Percentiles rank a stretch among this genome's conserved stretches.
Conservation (phyloP, 2,797 vertebrate genomes). For the Simalia tracyae region DNA sequence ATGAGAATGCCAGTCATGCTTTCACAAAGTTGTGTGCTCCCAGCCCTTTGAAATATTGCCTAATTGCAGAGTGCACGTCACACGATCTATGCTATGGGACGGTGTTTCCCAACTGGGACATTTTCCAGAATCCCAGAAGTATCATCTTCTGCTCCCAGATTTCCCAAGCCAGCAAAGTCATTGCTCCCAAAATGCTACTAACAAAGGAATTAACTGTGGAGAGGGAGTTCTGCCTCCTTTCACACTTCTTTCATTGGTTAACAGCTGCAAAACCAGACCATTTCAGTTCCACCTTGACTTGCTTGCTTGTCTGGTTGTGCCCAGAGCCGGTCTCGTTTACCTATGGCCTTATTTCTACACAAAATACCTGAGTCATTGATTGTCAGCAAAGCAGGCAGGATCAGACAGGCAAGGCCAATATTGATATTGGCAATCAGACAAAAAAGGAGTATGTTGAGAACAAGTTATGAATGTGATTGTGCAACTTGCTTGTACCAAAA, state of each 20-base stretch:
- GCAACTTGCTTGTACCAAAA: not conserved
- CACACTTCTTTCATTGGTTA: not conserved
- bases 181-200: not conserved
- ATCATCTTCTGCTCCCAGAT: not conserved
- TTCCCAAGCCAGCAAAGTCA: not conserved
- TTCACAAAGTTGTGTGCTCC: not conserved
- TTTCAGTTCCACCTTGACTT: not conserved
- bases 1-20: no score
- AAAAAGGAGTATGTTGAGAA: not conserved
- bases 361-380: not conserved
- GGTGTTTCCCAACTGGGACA: not conserved
- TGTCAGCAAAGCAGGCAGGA: not conserved
- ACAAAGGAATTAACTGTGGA: not conserved
- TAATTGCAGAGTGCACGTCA: not conserved
- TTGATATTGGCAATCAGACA: not conserved
- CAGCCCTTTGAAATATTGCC: not conserved
- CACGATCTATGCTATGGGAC: not conserved
- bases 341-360: not conserved
- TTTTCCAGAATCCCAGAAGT: not conserved
- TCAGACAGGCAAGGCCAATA: not conserved
- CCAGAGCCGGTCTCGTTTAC: not conserved
- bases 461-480: not conserved
- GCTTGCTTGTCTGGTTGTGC: not conserved
- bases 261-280: not conserved
- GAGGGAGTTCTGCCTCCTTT: not conserved